A percentile compares a stretch with the other conserved stretches of the same genome.
Conservation (phyloP, 2,888 invertebrate genomes). For the Tinea trinotella region DNA sequence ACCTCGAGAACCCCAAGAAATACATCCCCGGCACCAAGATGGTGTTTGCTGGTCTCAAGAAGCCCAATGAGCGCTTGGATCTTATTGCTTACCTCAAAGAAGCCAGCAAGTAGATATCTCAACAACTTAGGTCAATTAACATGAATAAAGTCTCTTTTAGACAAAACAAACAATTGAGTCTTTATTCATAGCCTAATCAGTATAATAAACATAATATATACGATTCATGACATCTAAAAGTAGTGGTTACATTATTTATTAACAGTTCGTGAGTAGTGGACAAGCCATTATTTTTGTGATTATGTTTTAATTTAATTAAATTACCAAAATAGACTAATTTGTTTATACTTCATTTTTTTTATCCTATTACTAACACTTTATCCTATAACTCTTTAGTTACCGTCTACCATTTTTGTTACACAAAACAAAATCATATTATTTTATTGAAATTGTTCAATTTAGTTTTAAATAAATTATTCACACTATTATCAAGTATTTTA, state of each 20-base stretch:
- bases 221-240: slow-evolving; percentile 23
- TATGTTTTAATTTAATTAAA: slow-evolving; percentile 58
- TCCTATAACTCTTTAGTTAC: too few relatives aligned
- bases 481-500: too few relatives aligned
- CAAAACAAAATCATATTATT: background rate
- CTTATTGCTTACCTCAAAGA: slow-evolving; percentile 93
- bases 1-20: slow-evolving; percentile 99
- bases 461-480: slow-evolving; percentile 8
- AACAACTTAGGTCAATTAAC: slow-evolving; percentile 38
- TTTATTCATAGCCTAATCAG: slow-evolving; percentile 64
- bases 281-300: slow-evolving; percentile 30
- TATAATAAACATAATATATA: slow-evolving; percentile 35
- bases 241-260: slow-evolving; percentile 26
- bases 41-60: slow-evolving; percentile 99
- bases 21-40: slow-evolving; percentile 99
- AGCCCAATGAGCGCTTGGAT: slow-evolving; percentile 92
- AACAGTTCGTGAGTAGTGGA: slow-evolving; percentile 27
- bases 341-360: slow-evolving; percentile 3
- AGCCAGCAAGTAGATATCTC: slow-evolving; percentile 82
- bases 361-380: too few relatives aligned
- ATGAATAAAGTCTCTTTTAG: slow-evolving; percentile 42
- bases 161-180: too few relatives aligned
- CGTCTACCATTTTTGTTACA: background rate
- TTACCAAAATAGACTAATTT: slow-evolving; percentile 46
- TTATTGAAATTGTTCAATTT: slow-evolving; percentile 1